These are phyloP conservation scores for Centrocercus urophasianus DNA, from an alignment of 2,113 vertebrate genomes.

Conservation along the genomic window DNA sequence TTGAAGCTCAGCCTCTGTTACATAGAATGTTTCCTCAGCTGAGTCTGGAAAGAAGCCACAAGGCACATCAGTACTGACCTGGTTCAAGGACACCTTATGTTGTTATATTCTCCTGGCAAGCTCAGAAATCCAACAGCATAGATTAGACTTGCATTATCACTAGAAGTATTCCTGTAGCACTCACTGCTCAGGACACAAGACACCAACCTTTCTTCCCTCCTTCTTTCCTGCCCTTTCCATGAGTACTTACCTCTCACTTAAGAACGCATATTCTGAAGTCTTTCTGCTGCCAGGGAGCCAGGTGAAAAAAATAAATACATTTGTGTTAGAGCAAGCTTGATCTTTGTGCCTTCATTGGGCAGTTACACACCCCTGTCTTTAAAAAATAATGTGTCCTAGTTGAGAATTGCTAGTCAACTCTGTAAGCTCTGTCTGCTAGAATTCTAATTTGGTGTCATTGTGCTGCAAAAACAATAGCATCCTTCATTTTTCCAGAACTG, in stretches of 20 bases:
- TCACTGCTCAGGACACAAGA: background rate
- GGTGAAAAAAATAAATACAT: slow-evolving; percentile 16
- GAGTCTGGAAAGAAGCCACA: background rate
- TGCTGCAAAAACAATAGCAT: background rate
- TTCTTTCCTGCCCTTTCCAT: background rate
- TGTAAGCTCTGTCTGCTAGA: background rate
- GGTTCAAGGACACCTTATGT: background rate
- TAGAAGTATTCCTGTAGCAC: background rate
- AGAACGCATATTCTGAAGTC: background rate
- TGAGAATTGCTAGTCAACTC: background rate
- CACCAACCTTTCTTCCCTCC: background rate
- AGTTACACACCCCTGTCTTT: background rate
- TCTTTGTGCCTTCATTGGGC: background rate
- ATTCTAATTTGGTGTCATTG: background rate
- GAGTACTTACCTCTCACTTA: background rate
- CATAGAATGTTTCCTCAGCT: slow-evolving; percentile 62
- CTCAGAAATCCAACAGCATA: background rate
- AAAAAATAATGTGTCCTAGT: background rate
- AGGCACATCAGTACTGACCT: background rate
- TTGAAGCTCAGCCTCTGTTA: slow-evolving; percentile 21
- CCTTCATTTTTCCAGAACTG: background rate
- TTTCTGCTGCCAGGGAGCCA: background rate
- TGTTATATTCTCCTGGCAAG: background rate
- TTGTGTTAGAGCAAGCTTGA: background rate
- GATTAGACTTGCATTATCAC: background rate